phyloP scores from a whole-genome alignment of 23 tunicate species.

The Oikopleura albicans region DNA sequence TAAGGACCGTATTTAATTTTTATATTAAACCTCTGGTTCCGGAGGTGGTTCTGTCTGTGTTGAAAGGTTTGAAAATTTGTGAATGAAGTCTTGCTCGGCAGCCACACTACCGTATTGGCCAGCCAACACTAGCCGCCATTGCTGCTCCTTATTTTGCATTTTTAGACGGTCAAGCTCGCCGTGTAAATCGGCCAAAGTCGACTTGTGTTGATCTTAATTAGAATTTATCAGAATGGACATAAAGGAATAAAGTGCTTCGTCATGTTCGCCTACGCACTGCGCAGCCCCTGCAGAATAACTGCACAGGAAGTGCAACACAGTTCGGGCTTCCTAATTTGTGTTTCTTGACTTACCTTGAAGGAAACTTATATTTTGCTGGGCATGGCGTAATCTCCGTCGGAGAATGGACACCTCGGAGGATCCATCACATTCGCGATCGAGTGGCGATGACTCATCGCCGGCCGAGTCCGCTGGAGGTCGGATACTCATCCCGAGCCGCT shows the following conservation, averaged over 20 bases:
- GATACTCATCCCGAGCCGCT: not conserved
- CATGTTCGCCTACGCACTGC: too few species aligned
- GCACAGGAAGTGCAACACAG: too few species aligned
- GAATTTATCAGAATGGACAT: not conserved
- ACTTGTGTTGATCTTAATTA: not conserved
- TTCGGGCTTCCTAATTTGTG: too few species aligned
- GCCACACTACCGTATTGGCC: not conserved
- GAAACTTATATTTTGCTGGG: not conserved
- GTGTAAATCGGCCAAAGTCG: not conserved
- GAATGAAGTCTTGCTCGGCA: not conserved
- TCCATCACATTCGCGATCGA: too few species aligned
- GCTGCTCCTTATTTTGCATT: slow-evolving; percentile 16
- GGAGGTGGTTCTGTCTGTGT: not conserved
- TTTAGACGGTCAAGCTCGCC: not conserved
- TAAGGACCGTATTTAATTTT: too few species aligned
- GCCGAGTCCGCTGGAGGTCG: not conserved
- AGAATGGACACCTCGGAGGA: not conserved
- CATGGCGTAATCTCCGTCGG: not conserved
- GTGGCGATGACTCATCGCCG: not conserved
- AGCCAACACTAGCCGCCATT: not conserved
- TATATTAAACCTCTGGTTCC: slow-evolving; percentile 18
- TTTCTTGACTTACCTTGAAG: slow-evolving; percentile 3
- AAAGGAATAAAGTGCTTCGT: too few species aligned
- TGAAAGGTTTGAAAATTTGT: not conserved
- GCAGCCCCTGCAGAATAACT: too few species aligned